These are phyloP conservation scores for Apoda limacodes DNA, from an alignment of 2,888 invertebrate genomes.

Conservation along the genomic window DNA sequence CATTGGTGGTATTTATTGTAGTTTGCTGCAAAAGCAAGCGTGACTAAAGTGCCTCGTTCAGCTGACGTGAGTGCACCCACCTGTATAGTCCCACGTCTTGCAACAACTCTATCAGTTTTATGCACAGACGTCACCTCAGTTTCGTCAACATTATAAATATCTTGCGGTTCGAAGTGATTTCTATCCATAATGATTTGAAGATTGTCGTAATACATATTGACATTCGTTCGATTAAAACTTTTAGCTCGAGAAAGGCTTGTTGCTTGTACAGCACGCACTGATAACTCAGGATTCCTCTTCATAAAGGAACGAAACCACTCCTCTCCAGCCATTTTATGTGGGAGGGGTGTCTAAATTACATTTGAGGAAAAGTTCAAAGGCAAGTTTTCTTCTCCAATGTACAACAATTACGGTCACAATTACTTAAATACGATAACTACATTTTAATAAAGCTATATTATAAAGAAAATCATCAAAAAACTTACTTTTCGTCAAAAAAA, in stretches of 20 bases:
- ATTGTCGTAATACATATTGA: constrained; percentile 21
- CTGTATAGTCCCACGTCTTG: constrained; percentile 19
- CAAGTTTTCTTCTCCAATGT: constrained; percentile 19
- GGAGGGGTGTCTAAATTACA: constrained; percentile 14
- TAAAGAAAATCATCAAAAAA: no score
- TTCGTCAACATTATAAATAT: constrained; percentile 19
- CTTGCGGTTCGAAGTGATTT: constrained; percentile 17
- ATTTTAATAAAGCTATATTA: no score
- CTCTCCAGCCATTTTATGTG: constrained; percentile 18
- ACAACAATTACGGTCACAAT: no score
- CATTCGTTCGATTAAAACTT: constrained; percentile 21
- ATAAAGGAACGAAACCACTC: constrained; percentile 23
- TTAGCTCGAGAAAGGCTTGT: constrained; percentile 22
- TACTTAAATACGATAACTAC: no score
- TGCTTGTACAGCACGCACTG: constrained; percentile 20
- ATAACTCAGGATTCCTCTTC: constrained; percentile 20
- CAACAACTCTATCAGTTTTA: constrained; percentile 20
- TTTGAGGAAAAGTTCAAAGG: constrained; percentile 17
- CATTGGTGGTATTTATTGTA: constrained; percentile 27
- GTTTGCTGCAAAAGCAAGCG: constrained; percentile 27
- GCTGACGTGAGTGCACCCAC: constrained; percentile 31
- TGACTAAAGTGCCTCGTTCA: constrained; percentile 30
- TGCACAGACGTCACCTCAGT: constrained; percentile 22
- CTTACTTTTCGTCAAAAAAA: no score
- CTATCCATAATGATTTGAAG: constrained; percentile 18